phyloP scores from a whole-genome alignment of 92 coral and sea anemone genomes.

The Epizoanthus illoricatus region DNA sequence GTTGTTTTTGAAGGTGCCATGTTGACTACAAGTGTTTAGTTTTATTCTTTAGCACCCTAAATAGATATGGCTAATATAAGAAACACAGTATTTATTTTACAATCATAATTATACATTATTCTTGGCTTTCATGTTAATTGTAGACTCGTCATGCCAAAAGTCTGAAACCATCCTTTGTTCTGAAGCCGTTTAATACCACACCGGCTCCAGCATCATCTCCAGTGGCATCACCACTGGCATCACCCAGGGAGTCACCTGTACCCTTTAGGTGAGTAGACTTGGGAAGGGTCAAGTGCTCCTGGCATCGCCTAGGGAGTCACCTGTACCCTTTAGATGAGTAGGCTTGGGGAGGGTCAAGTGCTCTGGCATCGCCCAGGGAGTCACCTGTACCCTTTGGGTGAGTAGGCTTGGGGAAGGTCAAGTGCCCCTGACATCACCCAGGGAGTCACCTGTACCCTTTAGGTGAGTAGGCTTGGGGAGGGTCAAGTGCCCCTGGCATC shows the following conservation, averaged over 20 bases:
- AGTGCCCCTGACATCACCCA: neutral
- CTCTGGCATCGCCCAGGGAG: too few relatives aligned
- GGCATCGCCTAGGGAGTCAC: constrained; percentile 34
- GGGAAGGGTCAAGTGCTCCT: neutral
- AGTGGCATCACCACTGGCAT: constrained; percentile 69
- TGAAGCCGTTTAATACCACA: constrained; percentile 73
- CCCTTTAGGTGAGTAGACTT: neutral
- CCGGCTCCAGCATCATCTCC: constrained; percentile 88
- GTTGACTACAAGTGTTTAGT: too few relatives aligned
- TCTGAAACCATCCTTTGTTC: constrained; percentile 71
- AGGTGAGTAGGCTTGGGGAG: neutral
- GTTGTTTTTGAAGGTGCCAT: too few relatives aligned
- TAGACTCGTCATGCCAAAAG: constrained; percentile 35
- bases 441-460: neutral
- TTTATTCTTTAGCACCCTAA: too few relatives aligned
- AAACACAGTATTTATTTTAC: too few relatives aligned
- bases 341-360: neutral
- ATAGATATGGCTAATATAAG: too few relatives aligned
- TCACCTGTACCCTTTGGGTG: constrained; percentile 2
- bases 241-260: constrained; percentile 72
- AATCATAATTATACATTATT: too few relatives aligned
- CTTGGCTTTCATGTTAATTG: too few relatives aligned
- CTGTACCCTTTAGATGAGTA: constrained; percentile 2
- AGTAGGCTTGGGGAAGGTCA: neutral
- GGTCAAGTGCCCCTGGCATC: neutral